Evolutionary conservation across 2,888 invertebrate species (phyloP), one percentile per base, ranked within the genome.

Genomic region (Shargacucullia verbasci): DNA sequence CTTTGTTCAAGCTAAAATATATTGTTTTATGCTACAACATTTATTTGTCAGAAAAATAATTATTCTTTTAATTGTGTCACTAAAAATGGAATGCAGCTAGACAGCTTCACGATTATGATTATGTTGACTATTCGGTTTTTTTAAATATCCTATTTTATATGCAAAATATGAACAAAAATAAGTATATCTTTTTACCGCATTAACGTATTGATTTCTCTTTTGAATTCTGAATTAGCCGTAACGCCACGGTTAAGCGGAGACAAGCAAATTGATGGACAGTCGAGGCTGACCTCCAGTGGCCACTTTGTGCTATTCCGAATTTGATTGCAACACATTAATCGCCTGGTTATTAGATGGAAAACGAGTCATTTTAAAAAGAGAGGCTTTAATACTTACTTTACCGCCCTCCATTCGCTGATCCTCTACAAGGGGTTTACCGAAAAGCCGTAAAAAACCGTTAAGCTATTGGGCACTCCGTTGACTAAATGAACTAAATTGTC

Each of bases 391-490:
- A 1, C 6, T 37, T 13, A 5, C 12, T 12, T 13, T 12, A 0
- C 6, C 7, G 8, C 31, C 15, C 7, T 15, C n/a, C 12, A 15
- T 44, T 34, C 25, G 2, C 20, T 4, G 20, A 20, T 20, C 2
- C 20, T 20, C 20, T 4, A 20, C 20, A 20, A 20, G 20, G 3
- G 14, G 11, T n/a, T 50, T n/a, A 47, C 14, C 8, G 7, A 40
- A 40, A 14, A 20, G n/a, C 25, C 37, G 12, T 5, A 10, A 8
- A 29, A 49, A 13, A 33, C 27, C 27, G 1, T n/a, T 12, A 39
- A 40, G 12, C 35, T 49, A 37, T 44, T 45, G 31, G 40, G 45
- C 40, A 45, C 37, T 49, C 48, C 45, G 49, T 27, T 45, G 35
- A 47, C 34, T n/a, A n/a, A n/a, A n/a, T n/a, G n/a, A n/a, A n/a